These are phyloP conservation scores for Romanogobio albipinnatus DNA, from an alignment of 2,113 vertebrate species.

Conservation along the genomic window DNA sequence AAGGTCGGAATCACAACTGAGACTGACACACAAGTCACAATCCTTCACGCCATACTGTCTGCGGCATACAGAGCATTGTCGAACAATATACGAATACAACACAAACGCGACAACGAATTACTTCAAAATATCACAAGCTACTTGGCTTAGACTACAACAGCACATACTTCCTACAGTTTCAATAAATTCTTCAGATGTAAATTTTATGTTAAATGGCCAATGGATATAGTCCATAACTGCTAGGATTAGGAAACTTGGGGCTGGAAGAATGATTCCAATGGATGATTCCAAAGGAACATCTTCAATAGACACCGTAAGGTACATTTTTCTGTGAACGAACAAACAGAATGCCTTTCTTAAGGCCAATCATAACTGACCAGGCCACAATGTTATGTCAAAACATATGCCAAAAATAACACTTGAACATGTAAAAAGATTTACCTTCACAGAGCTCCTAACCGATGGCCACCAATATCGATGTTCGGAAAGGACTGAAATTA, in stretches of 20 bases:
- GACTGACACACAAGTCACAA: constrained; percentile 35
- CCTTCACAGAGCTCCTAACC: constrained; percentile 71
- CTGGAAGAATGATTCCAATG: not conserved
- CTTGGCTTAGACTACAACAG: not conserved
- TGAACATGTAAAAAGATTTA: constrained; percentile 56
- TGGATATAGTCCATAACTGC: not conserved
- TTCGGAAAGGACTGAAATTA: constrained; percentile 74
- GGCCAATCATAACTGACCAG: not conserved
- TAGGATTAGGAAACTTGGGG: not conserved
- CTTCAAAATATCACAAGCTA: not conserved
- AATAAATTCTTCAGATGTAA: not conserved
- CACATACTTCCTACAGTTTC: not conserved
- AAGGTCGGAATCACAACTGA: constrained; percentile 37
- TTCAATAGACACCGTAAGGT: not conserved
- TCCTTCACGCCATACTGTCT: constrained; percentile 21
- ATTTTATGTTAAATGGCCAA: not conserved
- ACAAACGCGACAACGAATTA: not conserved
- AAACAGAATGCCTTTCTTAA: not conserved
- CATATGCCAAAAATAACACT: constrained; percentile 32
- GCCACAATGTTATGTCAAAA: not conserved
- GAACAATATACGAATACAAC: not conserved
- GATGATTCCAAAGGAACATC: not conserved
- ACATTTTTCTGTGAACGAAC: not conserved
- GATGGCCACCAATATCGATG: constrained; percentile 75
- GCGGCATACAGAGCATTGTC: not conserved